A percentile compares a stretch with the other conserved stretches of the same genome.
Evolutionary conservation across 2,888 invertebrate genomes (phyloP).

Genomic region (Diarsia mendica): DNA sequence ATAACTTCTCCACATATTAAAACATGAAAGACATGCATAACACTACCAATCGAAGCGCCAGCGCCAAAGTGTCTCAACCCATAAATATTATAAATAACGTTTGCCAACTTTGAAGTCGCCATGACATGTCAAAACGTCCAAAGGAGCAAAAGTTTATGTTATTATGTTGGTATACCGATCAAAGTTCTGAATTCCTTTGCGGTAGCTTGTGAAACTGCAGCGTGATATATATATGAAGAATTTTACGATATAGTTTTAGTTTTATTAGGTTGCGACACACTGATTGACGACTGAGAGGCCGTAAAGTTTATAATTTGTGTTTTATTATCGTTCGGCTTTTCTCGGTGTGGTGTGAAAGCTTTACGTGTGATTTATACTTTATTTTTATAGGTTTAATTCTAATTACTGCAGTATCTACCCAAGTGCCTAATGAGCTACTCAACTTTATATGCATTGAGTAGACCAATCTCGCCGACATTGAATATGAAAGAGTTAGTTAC

Average conservation of each 20-base stretch:
- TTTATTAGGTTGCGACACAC: slow-evolving; percentile 54
- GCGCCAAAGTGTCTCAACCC: slow-evolving; percentile 34
- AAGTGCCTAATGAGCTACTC: not conserved
- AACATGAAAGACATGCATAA: slow-evolving; percentile 49
- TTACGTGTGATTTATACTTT: slow-evolving; percentile 19
- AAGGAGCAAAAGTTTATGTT: slow-evolving; percentile 78
- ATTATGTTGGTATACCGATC: slow-evolving; percentile 72
- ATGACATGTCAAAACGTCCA: slow-evolving; percentile 78
- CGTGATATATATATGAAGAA: slow-evolving; percentile 60
- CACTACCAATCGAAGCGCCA: slow-evolving; percentile 37
- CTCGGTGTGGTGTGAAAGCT: slow-evolving; percentile 6
- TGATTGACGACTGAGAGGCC: slow-evolving; percentile 49
- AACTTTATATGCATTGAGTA: not conserved
- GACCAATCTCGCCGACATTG: not conserved
- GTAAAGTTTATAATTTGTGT: slow-evolving; percentile 52
- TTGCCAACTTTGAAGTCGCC: slow-evolving; percentile 64
- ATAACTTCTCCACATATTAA: slow-evolving; percentile 27
- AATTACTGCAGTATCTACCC: slow-evolving; percentile 8
- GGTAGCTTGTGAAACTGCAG: slow-evolving; percentile 55
- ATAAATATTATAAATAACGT: slow-evolving; percentile 59
- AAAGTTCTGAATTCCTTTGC: slow-evolving; percentile 73
- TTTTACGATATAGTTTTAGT: slow-evolving; percentile 53
- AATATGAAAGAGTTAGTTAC: not conserved
- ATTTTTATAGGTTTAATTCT: slow-evolving; percentile 1
- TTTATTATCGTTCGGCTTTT: slow-evolving; percentile 38